Conservation (phyloP, 2,888 invertebrate genomes). For the Aethes cnicana region DNA sequence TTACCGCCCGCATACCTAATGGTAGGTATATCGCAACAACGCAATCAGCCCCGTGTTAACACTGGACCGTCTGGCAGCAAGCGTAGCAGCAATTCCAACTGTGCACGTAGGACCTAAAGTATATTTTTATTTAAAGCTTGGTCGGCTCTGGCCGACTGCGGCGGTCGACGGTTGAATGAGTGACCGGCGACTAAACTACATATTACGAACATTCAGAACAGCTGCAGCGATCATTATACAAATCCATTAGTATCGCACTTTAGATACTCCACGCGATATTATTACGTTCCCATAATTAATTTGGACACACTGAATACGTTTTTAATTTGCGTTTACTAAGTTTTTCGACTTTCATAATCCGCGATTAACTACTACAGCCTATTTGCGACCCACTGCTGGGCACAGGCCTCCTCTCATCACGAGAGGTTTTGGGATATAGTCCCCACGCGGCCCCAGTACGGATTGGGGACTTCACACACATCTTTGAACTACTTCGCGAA, state of each 20-base stretch:
- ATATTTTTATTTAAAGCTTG: too few relatives aligned
- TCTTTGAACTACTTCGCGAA: too few relatives aligned
- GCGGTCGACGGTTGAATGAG: constrained; percentile 79
- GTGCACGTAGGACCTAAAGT: too few relatives aligned
- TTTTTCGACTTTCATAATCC: constrained; percentile 6
- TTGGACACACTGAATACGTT: constrained; percentile 43
- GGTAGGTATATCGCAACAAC: constrained; percentile 68
- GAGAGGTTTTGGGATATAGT: too few relatives aligned
- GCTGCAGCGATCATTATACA: constrained; percentile 63
- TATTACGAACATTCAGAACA: constrained; percentile 65
- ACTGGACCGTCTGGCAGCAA: too few relatives aligned
- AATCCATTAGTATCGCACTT: constrained; percentile 48
- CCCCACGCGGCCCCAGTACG: too few relatives aligned
- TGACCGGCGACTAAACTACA: constrained; percentile 65
- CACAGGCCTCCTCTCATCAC: too few relatives aligned
- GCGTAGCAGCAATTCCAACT: too few relatives aligned
- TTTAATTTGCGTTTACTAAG: constrained; percentile 22
- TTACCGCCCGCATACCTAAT: constrained; percentile 78
- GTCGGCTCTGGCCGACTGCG: too few relatives aligned
- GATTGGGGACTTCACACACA: too few relatives aligned
- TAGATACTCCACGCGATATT: constrained; percentile 51
- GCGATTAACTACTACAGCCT: too few relatives aligned
- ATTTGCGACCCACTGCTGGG: too few relatives aligned
- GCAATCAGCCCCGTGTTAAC: constrained; percentile 76
- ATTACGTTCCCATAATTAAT: constrained; percentile 57